Evolutionary conservation across 2,888 invertebrate genomes (phyloP), one percentile per base, ranked within the genome.

Genomic region (Parascotia fuliginaria): DNA sequence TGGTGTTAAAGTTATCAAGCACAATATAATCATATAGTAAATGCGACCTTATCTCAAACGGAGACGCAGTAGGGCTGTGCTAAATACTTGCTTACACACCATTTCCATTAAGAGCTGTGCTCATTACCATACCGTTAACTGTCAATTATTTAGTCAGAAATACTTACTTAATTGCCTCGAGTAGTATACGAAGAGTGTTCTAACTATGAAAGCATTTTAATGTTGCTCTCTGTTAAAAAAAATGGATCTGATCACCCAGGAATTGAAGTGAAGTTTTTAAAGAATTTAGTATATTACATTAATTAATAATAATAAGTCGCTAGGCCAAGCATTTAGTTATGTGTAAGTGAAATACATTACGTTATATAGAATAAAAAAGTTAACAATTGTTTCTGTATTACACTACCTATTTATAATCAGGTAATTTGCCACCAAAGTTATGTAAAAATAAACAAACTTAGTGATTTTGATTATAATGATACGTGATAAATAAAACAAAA

Each of bases 101-200:
- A 66, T 55, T 65, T 65, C 74, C 72, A 73, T 73, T 73, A 66
- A n/a, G 34, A 32, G 13, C 29, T 12, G 31, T 37, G 9, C 40
- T 64, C 60, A 59, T 71, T 71, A 66, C 13, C 7, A 31, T 31
- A 13, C 9, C 31, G 4, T 57, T 70, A 62, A 60, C 44, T 44
- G 27, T 31, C 51, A 32, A 57, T 55, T 32, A 44, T 36, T 46
- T 43, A 42, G 43, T 19, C 40, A 15, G 38, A 37, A 54, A 46
- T 60, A 37, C 48, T 33, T 36, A 13, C 31, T 13, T 31, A 16
- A 33, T 33, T 16, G n/a, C 9, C 15, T n/a, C 15, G 3, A 13
- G 12, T 1, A 3, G 14, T 9, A 16, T 33, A 24, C 1, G 3
- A 24, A 24, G 7, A 24, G 24, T 24, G 1, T 24, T 24, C 7